Evolutionary conservation across 2,113 vertebrate genomes (phyloP), one percentile per base, ranked within the genome.

Genomic region (Prunella fulvescens): DNA sequence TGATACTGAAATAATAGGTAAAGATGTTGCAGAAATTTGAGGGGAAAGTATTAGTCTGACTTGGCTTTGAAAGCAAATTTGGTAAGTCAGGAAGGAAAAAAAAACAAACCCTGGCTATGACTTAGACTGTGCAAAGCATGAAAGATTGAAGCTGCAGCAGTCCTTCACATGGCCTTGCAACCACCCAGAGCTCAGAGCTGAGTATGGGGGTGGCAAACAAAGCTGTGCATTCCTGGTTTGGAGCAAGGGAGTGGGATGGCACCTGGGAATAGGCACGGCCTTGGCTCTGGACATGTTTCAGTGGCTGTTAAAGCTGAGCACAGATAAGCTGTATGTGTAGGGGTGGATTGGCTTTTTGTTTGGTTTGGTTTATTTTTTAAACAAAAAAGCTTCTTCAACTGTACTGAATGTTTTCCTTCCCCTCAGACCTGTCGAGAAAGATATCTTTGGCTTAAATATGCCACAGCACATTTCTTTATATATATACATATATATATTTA

Each of bases 181-280:
- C 42, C 80, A 44, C 72, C 56, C 83, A 64, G 86, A 47, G 26
- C 54, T 80, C 8, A 2, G 47, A 10, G 8, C 5, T 0, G 4
- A 57, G 56, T 6, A 1, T 0, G 18, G 72, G 65, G 86, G 82
- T 2, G 0, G 76, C 88, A 73, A 11, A 86, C 26, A 58, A 93
- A 81, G 77, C 74, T 48, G 35, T 9, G 3, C 82, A 12, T 78
- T 92, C 65, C 60, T 86, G 54, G 8, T 61, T 7, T 31, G 39
- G 72, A 91, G 50, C 37, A 17, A 13, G 50, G 81, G 58, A 37
- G 81, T 85, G 79, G 86, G 62, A n/a, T 45, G 31, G 33, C 80
- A 50, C 79, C 19, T 35, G 94, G 94, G 96, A 96, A 88, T 88
- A 94, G 92, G 91, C 71, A 86, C 0, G 29, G 95, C 91, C 62